Conservation (phyloP, 1,140 invertebrate species). For the Gonioctena quinquepunctata region DNA sequence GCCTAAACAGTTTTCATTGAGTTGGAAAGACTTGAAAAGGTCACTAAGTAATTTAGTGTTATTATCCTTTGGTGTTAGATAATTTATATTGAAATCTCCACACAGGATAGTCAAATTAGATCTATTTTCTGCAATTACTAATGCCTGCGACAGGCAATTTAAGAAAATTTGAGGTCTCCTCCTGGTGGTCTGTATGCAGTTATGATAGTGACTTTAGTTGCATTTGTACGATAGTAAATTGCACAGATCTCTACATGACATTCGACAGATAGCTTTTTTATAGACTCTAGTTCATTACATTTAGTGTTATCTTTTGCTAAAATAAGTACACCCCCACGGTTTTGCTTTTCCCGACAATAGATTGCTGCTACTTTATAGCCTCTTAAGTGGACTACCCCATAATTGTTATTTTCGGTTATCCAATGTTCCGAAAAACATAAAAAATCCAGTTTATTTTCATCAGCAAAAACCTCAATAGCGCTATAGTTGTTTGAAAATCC, state of each 20-base stretch:
- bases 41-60: background rate
- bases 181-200: conserved; percentile 1
- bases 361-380: conserved; percentile 2
- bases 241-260: conserved; percentile 6
- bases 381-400: background rate
- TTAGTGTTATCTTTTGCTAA: conserved; percentile 2
- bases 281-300: conserved; percentile 4
- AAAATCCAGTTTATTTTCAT: conserved; percentile 6
- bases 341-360: background rate
- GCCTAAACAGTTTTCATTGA: background rate
- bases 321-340: background rate
- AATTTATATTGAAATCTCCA: conserved; percentile 6
- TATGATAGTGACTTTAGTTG: conserved; percentile 7
- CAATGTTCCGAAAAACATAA: conserved; percentile 2
- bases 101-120: background rate
- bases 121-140: background rate
- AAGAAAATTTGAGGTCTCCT: background rate
- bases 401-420: background rate
- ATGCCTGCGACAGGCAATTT: conserved; percentile 1
- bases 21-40: conserved; percentile 1
- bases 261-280: background rate
- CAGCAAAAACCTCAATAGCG: conserved; percentile 2
- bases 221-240: conserved; percentile 1
- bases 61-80: background rate
- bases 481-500: conserved; percentile 1